Evolutionary conservation across 2,797 vertebrate genomes (phyloP).

Genomic region (Paedocypris micromegethes): DNA sequence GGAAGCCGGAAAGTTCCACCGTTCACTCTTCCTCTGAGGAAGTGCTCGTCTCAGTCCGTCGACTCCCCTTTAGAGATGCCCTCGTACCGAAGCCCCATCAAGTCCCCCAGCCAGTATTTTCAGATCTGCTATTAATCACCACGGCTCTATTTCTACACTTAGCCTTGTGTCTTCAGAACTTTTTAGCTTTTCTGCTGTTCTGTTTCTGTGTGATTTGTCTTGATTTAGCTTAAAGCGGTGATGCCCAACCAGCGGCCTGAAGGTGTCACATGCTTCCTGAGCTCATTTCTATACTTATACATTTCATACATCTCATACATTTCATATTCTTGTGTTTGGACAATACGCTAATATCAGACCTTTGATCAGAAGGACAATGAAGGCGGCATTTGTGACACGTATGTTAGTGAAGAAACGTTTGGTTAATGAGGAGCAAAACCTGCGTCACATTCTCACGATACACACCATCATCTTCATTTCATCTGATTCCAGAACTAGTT

Average conservation of each 20-base stretch:
- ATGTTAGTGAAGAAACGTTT: no score
- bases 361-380: no score
- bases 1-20: slow-evolving; percentile 58
- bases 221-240: slow-evolving; percentile 31
- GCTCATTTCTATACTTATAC: no score
- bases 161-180: slow-evolving; percentile 38
- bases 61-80: slow-evolving; percentile 67
- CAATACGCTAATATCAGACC: no score
- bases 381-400: no score
- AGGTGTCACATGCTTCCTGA: no score
- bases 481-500: no score
- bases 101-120: slow-evolving; percentile 79
- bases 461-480: no score
- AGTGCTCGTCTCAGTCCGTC: slow-evolving; percentile 66
- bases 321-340: no score
- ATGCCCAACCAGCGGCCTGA: neutral
- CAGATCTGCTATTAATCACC: slow-evolving; percentile 70
- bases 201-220: slow-evolving; percentile 12
- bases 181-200: slow-evolving; percentile 51
- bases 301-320: no score
- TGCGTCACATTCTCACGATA: no score
- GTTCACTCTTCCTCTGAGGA: slow-evolving; percentile 66
- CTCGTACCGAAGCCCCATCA: slow-evolving; percentile 76
- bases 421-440: no score
- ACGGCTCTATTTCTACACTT: slow-evolving; percentile 12